phyloP scores from a whole-genome alignment of 2,113 vertebrate species.

The human (Homo sapiens) region GRCh38 chr4:131173501-131174000 shows the following conservation, averaged over 20 bases:
- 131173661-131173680: too few species aligned
- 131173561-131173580: background rate
- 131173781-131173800: background rate
- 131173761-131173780: background rate
- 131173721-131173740: too few species aligned
- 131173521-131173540: background rate
- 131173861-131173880: background rate
- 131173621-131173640: accelerated
- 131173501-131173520: background rate
- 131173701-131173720: background rate
- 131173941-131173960: background rate
- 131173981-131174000: background rate
- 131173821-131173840: background rate
- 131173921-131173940: background rate
- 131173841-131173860: background rate
- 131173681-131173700: background rate
- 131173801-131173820: background rate
- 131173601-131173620: accelerated
- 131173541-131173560: background rate
- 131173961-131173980: background rate
- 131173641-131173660: accelerated
- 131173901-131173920: background rate
- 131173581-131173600: background rate
- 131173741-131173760: background rate
- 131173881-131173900: background rate